phyloP scores from a whole-genome alignment of 2,888 invertebrate species.

The Polymixis flavicincta region DNA sequence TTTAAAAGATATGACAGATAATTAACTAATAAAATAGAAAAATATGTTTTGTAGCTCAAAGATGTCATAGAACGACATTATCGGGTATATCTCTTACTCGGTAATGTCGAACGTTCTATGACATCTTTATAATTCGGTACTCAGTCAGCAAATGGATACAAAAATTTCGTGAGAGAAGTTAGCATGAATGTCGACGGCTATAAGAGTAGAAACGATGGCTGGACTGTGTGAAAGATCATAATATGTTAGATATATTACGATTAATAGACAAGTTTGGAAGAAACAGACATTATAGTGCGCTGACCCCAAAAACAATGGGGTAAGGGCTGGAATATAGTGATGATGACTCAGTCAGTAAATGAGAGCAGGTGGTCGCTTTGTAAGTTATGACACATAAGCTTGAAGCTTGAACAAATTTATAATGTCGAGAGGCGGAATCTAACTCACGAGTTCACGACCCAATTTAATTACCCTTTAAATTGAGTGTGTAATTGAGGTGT shows the following conservation, averaged over 20 bases:
- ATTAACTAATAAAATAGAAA: not conserved
- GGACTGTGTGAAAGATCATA: no score
- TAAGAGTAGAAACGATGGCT: no score
- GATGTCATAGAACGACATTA: no score
- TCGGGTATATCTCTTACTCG: no score
- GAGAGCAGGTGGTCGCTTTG: not conserved
- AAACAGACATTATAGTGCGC: no score
- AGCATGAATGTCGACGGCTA: no score
- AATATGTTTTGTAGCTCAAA: not conserved
- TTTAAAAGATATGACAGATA: not conserved
- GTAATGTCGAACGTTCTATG: not conserved
- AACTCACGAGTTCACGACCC: constrained; percentile 34
- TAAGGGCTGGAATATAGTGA: no score
- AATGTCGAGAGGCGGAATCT: not conserved
- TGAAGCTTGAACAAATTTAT: constrained; percentile 36
- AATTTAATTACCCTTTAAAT: constrained; percentile 47
- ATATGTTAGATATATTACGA: no score
- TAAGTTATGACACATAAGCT: constrained; percentile 1
- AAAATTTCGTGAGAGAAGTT: no score
- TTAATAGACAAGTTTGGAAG: no score
- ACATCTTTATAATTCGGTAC: not conserved
- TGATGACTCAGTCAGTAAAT: not conserved
- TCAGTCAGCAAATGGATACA: not conserved
- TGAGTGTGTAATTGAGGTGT: constrained; percentile 35
- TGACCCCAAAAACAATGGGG: no score